These are phyloP conservation scores for Pampus argenteus DNA, from an alignment of 2,797 vertebrate species.

Conservation along the genomic window DNA sequence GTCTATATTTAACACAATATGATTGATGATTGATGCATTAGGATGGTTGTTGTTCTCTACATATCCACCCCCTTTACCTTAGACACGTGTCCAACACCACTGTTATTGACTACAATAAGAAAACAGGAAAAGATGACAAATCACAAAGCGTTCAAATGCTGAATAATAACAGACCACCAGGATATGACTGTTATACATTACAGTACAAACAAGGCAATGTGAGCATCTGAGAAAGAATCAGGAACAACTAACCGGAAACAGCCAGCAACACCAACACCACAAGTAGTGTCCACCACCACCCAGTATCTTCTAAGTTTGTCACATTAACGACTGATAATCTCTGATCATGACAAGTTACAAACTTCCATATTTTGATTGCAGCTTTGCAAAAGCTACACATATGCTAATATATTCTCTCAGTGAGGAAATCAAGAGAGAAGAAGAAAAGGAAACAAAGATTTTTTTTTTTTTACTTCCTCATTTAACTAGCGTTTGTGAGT, in stretches of 20 bases:
- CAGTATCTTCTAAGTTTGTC: too few species aligned
- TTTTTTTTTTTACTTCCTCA: slow-evolving; percentile 63
- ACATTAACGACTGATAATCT: slow-evolving; percentile 11
- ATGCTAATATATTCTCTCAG: not conserved
- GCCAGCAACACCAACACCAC: too few species aligned
- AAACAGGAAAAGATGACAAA: slow-evolving; percentile 7
- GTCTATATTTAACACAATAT: slow-evolving; percentile 10
- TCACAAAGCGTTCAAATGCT: slow-evolving; percentile 6
- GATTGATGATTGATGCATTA: not conserved
- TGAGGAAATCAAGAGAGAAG: slow-evolving; percentile 25
- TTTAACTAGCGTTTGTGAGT: slow-evolving; percentile 32
- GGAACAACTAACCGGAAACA: too few species aligned
- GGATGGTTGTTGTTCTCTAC: not conserved
- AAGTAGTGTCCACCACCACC: too few species aligned
- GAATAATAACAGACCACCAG: not conserved
- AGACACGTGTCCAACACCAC: not conserved
- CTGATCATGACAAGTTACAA: not conserved
- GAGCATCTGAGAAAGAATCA: too few species aligned
- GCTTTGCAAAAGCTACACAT: not conserved
- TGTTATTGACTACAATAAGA: slow-evolving; percentile 1
- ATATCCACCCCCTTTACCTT: too few species aligned
- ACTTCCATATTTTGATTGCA: not conserved
- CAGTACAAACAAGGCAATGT: not conserved
- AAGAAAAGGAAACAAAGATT: slow-evolving; percentile 57
- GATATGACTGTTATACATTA: not conserved